phyloP scores from a whole-genome alignment of 2,113 vertebrate species.

The Puffinus mauretanicus region DNA sequence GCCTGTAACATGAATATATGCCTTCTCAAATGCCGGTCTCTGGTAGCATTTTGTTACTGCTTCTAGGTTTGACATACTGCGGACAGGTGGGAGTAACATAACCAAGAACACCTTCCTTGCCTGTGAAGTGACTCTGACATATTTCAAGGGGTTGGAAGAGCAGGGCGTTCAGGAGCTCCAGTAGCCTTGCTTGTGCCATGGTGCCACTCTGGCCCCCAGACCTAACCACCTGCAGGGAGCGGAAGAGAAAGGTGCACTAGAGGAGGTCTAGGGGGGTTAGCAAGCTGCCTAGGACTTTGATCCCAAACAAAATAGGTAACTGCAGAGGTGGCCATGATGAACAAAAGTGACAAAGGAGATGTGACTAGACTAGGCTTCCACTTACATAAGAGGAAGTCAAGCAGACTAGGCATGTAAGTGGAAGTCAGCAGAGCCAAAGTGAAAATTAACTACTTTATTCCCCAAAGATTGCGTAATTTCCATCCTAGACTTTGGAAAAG shows the following conservation, averaged over 20 bases:
- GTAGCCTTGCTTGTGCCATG: not conserved
- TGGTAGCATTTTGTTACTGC: not conserved
- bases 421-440: not conserved
- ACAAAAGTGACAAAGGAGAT: not conserved
- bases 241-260: not conserved
- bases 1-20: not conserved
- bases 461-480: not conserved
- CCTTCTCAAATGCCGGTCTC: not conserved
- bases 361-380: not conserved
- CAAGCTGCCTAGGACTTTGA: not conserved
- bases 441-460: not conserved
- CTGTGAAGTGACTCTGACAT: not conserved
- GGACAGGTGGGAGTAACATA: not conserved
- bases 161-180: not conserved
- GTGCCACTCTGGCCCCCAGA: not conserved
- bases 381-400: not conserved
- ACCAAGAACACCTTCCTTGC: not conserved
- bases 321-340: not conserved
- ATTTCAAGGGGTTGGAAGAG: not conserved
- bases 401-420: not conserved
- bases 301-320: not conserved
- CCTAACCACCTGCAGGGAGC: too few relatives aligned
- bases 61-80: not conserved
- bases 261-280: not conserved
- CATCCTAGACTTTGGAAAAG: not conserved